Conservation (phyloP, 2,888 invertebrate genomes). For the Globia sparganii region DNA sequence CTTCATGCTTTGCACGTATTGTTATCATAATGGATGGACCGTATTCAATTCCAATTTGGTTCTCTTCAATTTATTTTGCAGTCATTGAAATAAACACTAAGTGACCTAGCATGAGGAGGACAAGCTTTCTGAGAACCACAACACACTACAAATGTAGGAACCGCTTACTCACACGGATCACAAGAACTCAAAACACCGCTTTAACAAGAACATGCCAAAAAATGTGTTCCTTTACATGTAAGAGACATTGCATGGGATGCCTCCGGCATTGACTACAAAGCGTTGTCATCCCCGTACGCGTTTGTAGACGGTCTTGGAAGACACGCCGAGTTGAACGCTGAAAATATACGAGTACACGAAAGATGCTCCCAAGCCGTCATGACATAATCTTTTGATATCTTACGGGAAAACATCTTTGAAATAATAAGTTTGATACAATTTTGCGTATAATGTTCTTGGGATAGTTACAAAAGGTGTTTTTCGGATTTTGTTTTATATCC, state of each 20-base stretch:
- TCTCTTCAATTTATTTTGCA: neutral
- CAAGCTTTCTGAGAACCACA: neutral
- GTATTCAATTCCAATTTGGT: too few species aligned
- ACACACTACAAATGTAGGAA: neutral
- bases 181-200: constrained; percentile 23
- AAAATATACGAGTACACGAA: constrained; percentile 40
- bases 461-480: constrained; percentile 56
- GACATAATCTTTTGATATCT: constrained; percentile 56
- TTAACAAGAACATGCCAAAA: constrained; percentile 40
- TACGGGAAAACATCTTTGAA: constrained; percentile 35
- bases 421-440: constrained; percentile 56
- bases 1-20: neutral
- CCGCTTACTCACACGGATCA: constrained; percentile 30
- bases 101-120: neutral
- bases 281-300: constrained; percentile 52
- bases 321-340: constrained; percentile 43
- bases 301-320: constrained; percentile 39
- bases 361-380: constrained; percentile 27
- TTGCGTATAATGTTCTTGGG: constrained; percentile 40
- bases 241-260: constrained; percentile 35
- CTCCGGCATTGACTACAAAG: constrained; percentile 54
- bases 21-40: neutral
- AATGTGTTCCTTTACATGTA: constrained; percentile 47
- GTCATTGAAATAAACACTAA: neutral
- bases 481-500: constrained; percentile 39